phyloP scores from a whole-genome alignment of 2,113 vertebrate species.

The Dolichotis patagonum region DNA sequence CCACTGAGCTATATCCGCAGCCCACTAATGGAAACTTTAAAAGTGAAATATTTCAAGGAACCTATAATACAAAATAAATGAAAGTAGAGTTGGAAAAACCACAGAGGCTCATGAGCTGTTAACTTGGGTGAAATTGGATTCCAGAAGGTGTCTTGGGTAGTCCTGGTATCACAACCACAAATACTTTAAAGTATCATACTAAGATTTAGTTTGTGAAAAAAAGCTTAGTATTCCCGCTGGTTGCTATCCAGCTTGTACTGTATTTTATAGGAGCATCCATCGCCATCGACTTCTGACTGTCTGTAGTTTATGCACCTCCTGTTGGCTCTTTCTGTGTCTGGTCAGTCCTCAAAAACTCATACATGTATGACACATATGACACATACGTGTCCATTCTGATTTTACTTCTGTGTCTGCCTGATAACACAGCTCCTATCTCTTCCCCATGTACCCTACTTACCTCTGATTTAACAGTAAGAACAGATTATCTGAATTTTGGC shows the following conservation, averaged over 20 bases:
- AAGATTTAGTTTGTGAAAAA: background rate
- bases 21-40: background rate
- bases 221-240: background rate
- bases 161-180: background rate
- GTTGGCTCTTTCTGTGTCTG: background rate
- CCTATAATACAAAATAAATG: background rate
- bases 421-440: background rate
- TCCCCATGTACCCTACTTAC: background rate
- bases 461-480: background rate
- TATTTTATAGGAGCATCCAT: background rate
- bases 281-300: background rate
- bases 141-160: background rate
- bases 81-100: background rate
- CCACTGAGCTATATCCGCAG: no score
- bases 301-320: background rate
- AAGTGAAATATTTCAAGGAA: slow-evolving; percentile 1
- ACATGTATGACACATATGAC: background rate
- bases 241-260: background rate
- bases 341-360: background rate
- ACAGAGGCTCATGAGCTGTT: background rate
- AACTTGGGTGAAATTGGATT: background rate
- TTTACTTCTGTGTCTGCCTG: background rate
- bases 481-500: background rate
- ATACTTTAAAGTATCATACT: background rate
- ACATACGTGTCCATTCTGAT: background rate